Evolutionary conservation across 2,888 invertebrate species (phyloP).

Genomic region (Timandra comae): DNA sequence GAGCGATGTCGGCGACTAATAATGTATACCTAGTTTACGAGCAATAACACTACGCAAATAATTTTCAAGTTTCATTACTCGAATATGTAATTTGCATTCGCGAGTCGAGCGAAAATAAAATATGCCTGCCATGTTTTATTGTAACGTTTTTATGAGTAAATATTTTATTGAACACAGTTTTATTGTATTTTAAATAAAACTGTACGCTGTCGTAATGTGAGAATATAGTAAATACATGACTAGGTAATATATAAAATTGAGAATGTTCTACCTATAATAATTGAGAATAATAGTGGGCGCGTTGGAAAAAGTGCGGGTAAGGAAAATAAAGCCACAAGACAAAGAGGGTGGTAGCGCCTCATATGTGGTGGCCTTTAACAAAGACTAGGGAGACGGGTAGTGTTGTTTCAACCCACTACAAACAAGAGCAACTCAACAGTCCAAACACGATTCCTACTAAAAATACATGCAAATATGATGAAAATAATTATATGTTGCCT

Average conservation of each 20-base stretch:
- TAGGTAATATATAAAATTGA: constrained; percentile 21
- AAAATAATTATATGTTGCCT: too few relatives aligned
- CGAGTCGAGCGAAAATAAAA: background rate
- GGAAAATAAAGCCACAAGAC: constrained; percentile 37
- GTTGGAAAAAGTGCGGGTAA: constrained; percentile 29
- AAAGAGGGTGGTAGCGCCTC: constrained; percentile 30
- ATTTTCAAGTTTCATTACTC: constrained; percentile 12
- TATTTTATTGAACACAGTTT: background rate
- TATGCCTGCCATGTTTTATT: background rate
- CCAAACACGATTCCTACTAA: constrained; percentile 25
- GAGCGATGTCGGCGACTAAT: constrained; percentile 13
- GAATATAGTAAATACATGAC: constrained; percentile 12
- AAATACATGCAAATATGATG: constrained; percentile 23
- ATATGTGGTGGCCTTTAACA: constrained; percentile 42
- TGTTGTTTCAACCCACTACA: constrained; percentile 42
- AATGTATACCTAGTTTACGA: constrained; percentile 24
- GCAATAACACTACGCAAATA: constrained; percentile 16
- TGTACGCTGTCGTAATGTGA: constrained; percentile 12
- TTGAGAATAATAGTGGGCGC: constrained; percentile 31
- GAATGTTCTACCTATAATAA: constrained; percentile 27
- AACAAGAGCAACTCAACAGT: constrained; percentile 25
- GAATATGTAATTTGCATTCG: constrained; percentile 18
- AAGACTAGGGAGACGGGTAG: constrained; percentile 30
- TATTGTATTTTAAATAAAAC: constrained; percentile 2
- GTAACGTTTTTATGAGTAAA: too few relatives aligned